phyloP scores from a whole-genome alignment of 2,113 vertebrate species.

The Amblyornis subalaris region DNA sequence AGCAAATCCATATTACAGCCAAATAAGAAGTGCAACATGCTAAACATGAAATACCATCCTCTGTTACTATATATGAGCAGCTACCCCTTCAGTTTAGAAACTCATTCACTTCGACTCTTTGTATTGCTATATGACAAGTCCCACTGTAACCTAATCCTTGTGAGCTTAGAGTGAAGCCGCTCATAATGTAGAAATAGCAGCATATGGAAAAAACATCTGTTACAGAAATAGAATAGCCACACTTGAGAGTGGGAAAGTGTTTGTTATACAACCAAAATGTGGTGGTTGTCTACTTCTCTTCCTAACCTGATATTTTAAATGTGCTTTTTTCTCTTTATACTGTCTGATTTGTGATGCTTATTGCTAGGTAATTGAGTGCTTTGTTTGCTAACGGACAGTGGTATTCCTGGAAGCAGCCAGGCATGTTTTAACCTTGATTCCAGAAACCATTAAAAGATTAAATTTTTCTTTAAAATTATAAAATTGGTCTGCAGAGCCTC shows the following conservation, averaged over 20 bases:
- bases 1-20: not conserved
- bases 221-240: not conserved
- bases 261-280: not conserved
- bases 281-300: not conserved
- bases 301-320: not conserved
- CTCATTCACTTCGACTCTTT: not conserved
- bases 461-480: not conserved
- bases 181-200: not conserved
- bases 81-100: not conserved
- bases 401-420: not conserved
- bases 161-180: not conserved
- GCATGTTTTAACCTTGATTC: not conserved
- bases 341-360: not conserved
- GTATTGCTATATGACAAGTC: not conserved
- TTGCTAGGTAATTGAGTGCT: not conserved
- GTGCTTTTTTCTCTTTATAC: not conserved
- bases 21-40: not conserved
- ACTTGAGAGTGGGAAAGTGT: not conserved
- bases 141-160: not conserved
- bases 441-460: not conserved
- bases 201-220: not conserved
- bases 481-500: not conserved
- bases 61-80: not conserved
- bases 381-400: not conserved
- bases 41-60: not conserved